Evolutionary conservation across 2,888 invertebrate genomes (phyloP).

Genomic region (Thyatira batis): DNA sequence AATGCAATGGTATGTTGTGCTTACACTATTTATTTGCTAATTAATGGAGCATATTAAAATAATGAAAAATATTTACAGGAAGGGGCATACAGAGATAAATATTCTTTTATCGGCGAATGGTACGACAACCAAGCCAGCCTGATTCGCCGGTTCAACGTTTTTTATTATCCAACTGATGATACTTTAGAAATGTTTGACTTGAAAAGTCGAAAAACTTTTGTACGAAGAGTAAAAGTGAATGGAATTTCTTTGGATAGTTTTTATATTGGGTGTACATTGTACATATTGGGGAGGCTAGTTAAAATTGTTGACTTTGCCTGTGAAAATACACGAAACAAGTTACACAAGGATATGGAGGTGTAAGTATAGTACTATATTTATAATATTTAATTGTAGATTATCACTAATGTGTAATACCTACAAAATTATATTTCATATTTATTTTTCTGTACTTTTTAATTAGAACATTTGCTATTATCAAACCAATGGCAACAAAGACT

Average conservation of each 20-base stretch:
- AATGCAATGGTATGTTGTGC: not conserved
- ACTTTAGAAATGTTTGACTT: constrained; percentile 91
- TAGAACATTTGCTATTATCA: constrained; percentile 90
- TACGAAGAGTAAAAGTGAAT: constrained; percentile 86
- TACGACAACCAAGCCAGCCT: constrained; percentile 90
- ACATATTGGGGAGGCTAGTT: constrained; percentile 88
- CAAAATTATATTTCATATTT: not conserved
- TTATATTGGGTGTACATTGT: constrained; percentile 87
- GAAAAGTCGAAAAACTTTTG: constrained; percentile 84
- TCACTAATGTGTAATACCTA: not conserved
- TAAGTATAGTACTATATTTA: constrained; percentile 49
- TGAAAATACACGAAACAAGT: constrained; percentile 84
- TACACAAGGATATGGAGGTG: constrained; percentile 85
- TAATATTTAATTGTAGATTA: not conserved
- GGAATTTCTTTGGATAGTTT: constrained; percentile 85
- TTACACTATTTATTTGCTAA: not conserved
- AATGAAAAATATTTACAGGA: constrained; percentile 50
- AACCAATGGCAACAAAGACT: constrained; percentile 86
- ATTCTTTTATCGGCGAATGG: constrained; percentile 91
- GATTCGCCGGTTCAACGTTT: constrained; percentile 88
- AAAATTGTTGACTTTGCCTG: constrained; percentile 89
- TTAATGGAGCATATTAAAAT: not conserved
- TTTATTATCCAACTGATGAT: constrained; percentile 89
- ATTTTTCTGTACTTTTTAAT: constrained; percentile 27
- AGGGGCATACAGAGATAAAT: constrained; percentile 78